Percentiles rank a stretch among this genome's conserved stretches.
Evolutionary conservation across 2,888 invertebrate genomes (phyloP).

Genomic region (Zelleria hepariella): DNA sequence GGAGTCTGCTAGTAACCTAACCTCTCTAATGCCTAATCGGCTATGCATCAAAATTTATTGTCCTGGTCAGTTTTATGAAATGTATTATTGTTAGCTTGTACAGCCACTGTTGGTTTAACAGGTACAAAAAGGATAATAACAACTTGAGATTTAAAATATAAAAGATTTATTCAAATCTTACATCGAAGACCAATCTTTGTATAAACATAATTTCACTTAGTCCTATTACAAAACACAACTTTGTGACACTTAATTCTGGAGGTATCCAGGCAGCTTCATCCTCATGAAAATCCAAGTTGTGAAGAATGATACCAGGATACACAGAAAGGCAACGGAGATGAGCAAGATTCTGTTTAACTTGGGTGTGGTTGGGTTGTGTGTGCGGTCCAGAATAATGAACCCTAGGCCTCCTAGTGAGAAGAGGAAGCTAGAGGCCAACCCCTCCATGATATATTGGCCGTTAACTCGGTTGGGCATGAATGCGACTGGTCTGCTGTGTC

Average conservation of each 20-base stretch:
- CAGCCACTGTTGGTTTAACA: no score
- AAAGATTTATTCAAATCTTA: slow-evolving; percentile 2
- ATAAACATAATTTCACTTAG: background rate
- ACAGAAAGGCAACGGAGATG: slow-evolving; percentile 91
- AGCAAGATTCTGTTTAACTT: slow-evolving; percentile 92
- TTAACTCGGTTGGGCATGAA: slow-evolving; percentile 99
- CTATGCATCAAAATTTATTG: no score
- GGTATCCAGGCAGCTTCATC: slow-evolving; percentile 94
- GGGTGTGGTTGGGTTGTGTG: slow-evolving; percentile 89
- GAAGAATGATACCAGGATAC: slow-evolving; percentile 93
- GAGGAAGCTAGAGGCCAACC: slow-evolving; percentile 95
- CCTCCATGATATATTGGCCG: slow-evolving; percentile 99
- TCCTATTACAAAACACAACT: background rate
- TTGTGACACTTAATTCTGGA: slow-evolving; percentile 67
- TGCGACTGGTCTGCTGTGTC: slow-evolving; percentile 95
- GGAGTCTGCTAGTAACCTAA: no score
- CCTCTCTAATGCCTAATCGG: no score
- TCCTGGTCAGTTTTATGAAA: no score
- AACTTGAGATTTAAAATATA: background rate
- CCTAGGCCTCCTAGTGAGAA: slow-evolving; percentile 97
- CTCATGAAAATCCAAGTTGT: slow-evolving; percentile 98
- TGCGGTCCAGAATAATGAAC: slow-evolving; percentile 96
- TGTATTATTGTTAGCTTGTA: no score
- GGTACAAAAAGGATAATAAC: background rate
- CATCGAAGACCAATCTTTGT: background rate